A percentile compares a stretch with the other conserved stretches of the same genome.
Evolutionary conservation across 2,888 invertebrate species (phyloP).

Genomic region (Lamellibrachia columna): DNA sequence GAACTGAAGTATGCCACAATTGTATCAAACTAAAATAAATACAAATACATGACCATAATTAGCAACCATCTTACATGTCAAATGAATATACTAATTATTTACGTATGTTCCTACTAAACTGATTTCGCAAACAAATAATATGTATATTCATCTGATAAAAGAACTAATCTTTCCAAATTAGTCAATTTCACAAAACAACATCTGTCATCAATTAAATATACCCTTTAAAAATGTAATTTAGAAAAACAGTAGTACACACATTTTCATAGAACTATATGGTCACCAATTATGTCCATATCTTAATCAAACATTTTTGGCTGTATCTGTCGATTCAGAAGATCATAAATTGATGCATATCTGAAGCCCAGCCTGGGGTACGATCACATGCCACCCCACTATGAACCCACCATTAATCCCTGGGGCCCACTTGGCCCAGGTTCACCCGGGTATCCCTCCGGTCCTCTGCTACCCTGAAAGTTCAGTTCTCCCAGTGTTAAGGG

Average conservation of each 20-base stretch:
- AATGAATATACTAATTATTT: constrained; percentile 12
- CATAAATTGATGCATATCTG: background rate
- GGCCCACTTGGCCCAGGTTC: constrained; percentile 33
- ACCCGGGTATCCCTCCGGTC: constrained; percentile 83
- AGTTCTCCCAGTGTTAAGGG: background rate
- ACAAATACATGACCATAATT: background rate
- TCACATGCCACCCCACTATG: background rate
- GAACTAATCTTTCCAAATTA: background rate
- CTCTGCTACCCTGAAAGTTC: constrained; percentile 81
- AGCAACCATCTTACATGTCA: background rate
- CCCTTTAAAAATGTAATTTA: background rate
- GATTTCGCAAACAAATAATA: background rate
- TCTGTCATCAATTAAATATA: background rate
- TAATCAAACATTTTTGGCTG: background rate
- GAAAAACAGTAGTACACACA: background rate
- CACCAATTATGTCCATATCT: background rate
- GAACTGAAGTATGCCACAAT: background rate
- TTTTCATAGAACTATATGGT: background rate
- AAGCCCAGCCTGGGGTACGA: background rate
- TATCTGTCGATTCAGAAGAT: background rate
- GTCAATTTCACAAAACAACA: background rate
- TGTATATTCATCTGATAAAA: background rate
- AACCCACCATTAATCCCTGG: constrained; percentile 33
- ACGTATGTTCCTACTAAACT: background rate
- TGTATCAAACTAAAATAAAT: background rate